Evolutionary conservation across 2,888 invertebrate species (phyloP).

Genomic region (Deilephila porcellus): DNA sequence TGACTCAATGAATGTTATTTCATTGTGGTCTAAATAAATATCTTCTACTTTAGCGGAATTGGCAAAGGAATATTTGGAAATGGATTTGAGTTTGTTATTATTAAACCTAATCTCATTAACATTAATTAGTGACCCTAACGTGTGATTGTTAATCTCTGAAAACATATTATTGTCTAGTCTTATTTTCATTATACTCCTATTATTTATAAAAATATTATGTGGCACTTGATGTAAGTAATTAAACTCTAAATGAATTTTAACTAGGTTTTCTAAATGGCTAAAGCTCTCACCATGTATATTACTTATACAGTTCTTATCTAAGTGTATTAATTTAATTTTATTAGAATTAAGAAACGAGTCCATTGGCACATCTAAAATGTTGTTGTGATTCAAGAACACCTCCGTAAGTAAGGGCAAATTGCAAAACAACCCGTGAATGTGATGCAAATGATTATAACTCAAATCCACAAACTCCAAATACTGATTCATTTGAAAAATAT

Average conservation of each 20-base stretch:
- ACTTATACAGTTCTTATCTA: conserved; percentile 94
- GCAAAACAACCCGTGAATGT: conserved; percentile 92
- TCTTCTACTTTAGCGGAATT: conserved; percentile 90
- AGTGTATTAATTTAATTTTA: conserved; percentile 90
- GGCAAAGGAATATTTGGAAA: conserved; percentile 91
- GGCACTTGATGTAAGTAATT: conserved; percentile 94
- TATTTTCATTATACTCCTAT: conserved; percentile 90
- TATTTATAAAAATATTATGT: conserved; percentile 90
- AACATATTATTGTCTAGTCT: conserved; percentile 95
- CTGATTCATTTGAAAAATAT: conserved; percentile 91
- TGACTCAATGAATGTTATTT: conserved; percentile 91
- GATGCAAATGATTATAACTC: conserved; percentile 95
- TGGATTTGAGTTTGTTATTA: conserved; percentile 91
- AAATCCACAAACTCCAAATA: conserved; percentile 92
- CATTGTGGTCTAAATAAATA: conserved; percentile 94
- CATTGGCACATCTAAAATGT: conserved; percentile 93
- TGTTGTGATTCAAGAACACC: conserved; percentile 93
- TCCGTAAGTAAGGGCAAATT: conserved; percentile 91
- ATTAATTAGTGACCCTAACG: conserved; percentile 89
- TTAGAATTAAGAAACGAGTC: conserved; percentile 93
- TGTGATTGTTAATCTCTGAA: conserved; percentile 90
- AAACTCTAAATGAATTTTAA: conserved; percentile 92
- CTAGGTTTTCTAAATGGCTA: conserved; percentile 89
- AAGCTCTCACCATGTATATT: conserved; percentile 92
- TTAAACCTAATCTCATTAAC: conserved; percentile 92